Conservation (phyloP, 2,888 invertebrate species). For the Uropetala carovei region DNA sequence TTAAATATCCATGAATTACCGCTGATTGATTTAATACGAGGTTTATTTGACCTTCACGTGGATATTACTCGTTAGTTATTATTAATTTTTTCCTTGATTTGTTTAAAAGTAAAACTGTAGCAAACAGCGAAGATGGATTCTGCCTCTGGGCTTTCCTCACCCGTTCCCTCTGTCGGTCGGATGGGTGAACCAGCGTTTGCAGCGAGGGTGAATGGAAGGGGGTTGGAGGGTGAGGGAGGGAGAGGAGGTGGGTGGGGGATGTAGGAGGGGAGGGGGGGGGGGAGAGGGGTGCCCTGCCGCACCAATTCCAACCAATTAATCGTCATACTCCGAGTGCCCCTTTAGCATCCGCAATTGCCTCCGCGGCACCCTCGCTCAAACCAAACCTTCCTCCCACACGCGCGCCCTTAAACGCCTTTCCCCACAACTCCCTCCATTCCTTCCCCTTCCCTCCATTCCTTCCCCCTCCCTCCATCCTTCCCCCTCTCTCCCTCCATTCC, state of each 20-base stretch:
- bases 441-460: background rate
- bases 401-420: background rate
- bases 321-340: constrained; percentile 58
- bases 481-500: background rate
- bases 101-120: too few species aligned
- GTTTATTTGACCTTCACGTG: too few species aligned
- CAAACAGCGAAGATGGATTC: too few species aligned
- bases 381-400: constrained; percentile 26
- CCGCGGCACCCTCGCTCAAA: constrained; percentile 6
- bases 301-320: constrained; percentile 63
- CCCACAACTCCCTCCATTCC: background rate
- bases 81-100: too few species aligned
- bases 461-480: background rate
- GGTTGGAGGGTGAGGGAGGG: too few species aligned
- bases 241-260: background rate
- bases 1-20: too few species aligned
- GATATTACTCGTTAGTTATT: too few species aligned
- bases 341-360: constrained; percentile 57
- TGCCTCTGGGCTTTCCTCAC: too few species aligned
- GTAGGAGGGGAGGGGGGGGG: background rate
- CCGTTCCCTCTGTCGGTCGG: too few species aligned
- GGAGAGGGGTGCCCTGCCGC: background rate
- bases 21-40: too few species aligned
- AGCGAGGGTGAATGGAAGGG: too few species aligned
- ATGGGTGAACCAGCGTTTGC: too few species aligned